Conservation (phyloP, 2,113 vertebrate species). For the Lampris incognitus region DNA sequence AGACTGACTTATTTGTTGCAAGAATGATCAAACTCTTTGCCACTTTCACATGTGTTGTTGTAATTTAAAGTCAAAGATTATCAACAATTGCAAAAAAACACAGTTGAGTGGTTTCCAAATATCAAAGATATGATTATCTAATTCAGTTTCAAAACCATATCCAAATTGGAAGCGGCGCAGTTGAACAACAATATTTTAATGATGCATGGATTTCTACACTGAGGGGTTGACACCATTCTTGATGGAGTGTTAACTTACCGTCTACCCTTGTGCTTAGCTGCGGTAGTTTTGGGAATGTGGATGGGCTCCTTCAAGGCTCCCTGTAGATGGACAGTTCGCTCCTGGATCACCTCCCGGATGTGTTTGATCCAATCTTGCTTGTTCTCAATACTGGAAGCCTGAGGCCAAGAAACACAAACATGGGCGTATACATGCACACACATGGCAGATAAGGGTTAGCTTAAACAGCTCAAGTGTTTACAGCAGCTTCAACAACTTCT, state of each 20-base stretch:
- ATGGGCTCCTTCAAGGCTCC: conserved; percentile 98
- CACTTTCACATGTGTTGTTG: too few relatives aligned
- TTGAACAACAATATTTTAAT: too few relatives aligned
- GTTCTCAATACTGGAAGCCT: conserved; percentile 98
- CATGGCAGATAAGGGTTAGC: neutral
- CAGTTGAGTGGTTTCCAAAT: too few relatives aligned
- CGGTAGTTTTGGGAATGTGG: conserved; percentile 95
- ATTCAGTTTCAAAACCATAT: too few relatives aligned
- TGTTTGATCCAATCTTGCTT: conserved; percentile 99
- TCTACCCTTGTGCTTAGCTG: conserved; percentile 92
- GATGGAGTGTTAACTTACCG: conserved; percentile 74
- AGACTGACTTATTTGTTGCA: too few relatives aligned
- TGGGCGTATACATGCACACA: neutral
- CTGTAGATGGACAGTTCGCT: conserved; percentile 95
- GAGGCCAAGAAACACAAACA: conserved; percentile 8
- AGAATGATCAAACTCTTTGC: too few relatives aligned
- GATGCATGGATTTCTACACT: too few relatives aligned
- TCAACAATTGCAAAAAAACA: too few relatives aligned
- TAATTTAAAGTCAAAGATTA: too few relatives aligned
- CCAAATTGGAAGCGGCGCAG: too few relatives aligned
- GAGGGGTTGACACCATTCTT: too few relatives aligned
- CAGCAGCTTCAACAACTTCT: neutral
- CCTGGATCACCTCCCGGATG: conserved; percentile 98
- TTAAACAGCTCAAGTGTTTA: neutral
- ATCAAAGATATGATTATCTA: too few relatives aligned